Percentiles rank a stretch among this genome's conserved stretches.
phyloP scores from a whole-genome alignment of 2,888 invertebrate species.

The Rhopalosiphum nymphaeae region DNA sequence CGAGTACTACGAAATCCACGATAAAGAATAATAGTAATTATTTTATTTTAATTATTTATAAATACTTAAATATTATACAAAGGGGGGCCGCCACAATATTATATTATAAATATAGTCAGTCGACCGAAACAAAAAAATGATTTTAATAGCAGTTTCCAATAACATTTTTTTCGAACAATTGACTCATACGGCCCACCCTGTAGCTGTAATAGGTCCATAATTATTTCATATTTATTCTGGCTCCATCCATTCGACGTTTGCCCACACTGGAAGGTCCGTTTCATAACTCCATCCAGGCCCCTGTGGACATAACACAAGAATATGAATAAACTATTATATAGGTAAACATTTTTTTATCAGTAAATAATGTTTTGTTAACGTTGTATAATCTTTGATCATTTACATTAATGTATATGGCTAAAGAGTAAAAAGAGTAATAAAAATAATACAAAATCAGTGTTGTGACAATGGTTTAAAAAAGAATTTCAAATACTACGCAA shows the following conservation, averaged over 20 bases:
- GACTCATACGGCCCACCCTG: not conserved
- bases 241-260: conserved; percentile 86
- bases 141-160: not conserved
- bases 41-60: not conserved
- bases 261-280: conserved; percentile 94
- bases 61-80: not conserved
- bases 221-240: conserved; percentile 71
- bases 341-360: not conserved
- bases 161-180: not conserved
- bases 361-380: not conserved
- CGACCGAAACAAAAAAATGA: not conserved
- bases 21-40: conserved; percentile 5
- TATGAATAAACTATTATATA: not conserved
- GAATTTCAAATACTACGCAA: not conserved
- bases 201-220: not conserved
- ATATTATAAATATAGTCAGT: not conserved
- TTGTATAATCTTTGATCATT: not conserved
- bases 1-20: not conserved
- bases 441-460: not conserved
- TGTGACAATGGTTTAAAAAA: not conserved
- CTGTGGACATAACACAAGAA: conserved; percentile 72
- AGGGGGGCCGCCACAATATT: not conserved
- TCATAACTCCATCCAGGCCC: conserved; percentile 96
- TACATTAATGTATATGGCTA: not conserved
- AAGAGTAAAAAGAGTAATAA: not conserved